Evolutionary conservation across 2,888 invertebrate genomes (phyloP), one percentile per base, ranked within the genome.

Genomic region (Lathronympha strigana): DNA sequence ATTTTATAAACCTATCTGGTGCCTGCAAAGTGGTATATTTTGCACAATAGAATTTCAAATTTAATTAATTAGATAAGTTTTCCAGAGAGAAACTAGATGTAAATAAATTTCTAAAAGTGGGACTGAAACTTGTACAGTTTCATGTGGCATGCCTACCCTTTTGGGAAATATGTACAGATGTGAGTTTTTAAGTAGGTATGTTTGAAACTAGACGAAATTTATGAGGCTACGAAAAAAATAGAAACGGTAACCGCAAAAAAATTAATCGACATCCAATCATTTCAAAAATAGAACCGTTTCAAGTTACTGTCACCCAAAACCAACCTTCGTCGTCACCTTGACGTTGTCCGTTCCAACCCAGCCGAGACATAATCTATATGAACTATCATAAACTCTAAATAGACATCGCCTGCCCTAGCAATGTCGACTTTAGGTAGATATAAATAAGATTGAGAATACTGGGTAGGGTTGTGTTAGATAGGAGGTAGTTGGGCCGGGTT

Each of bases 241-340:
- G 49, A 63, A 49, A 57, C 64, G 49, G 61, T 47, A 63, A 73
- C 76, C 76, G 64, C 72, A 71, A 68, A 61, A 73, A 76, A 75
- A 76, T 71, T 66, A 68, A 74, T 73, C 68, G 69, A 72, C 73
- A 74, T 72, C 68, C 69, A 72, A 72, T 70, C 71, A 69, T 68
- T 63, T 70, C 69, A 69, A 72, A 75, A 75, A 73, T 74, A 75
- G 72, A 72, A 36, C 61, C 63, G 66, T 71, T 68, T 81, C 74
- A 63, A 50, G 61, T 80, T 78, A 74, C 67, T 71, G 72, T 74
- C 72, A 73, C 67, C 66, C 60, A 70, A 73, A 67, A 71, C 75
- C 74, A 72, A 73, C 78, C 79, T 80, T 77, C 75, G 66, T 70
- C 73, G 71, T 77, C 75, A 75, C 72, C 69, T 76, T 72, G 72